Evolutionary conservation across 2,888 invertebrate species (phyloP).

Genomic region (Catocala nupta): DNA sequence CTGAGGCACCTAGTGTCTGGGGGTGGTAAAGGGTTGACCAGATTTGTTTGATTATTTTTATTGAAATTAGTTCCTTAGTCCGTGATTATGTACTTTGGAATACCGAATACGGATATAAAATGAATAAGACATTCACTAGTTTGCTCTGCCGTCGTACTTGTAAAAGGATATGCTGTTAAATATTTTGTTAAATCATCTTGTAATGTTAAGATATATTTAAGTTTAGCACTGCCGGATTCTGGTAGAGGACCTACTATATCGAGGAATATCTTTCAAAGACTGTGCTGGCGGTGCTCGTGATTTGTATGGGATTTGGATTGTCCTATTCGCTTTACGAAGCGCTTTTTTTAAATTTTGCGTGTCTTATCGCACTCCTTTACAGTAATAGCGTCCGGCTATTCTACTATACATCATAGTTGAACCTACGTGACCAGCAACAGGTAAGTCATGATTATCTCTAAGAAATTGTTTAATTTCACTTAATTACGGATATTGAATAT

Average conservation of each 20-base stretch:
- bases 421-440: no score
- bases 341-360: no score
- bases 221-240: constrained; percentile 27
- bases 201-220: constrained; percentile 38
- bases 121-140: constrained; percentile 28
- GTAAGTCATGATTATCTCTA: no score
- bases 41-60: constrained; percentile 2
- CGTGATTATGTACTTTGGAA: constrained; percentile 38
- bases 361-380: no score
- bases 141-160: constrained; percentile 33
- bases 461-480: no score
- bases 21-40: constrained; percentile 7
- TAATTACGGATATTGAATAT: no score
- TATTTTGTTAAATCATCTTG: constrained; percentile 41
- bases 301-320: no score
- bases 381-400: no score
- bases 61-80: constrained; percentile 37
- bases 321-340: no score
- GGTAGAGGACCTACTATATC: constrained; percentile 39
- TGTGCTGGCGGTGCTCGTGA: no score
- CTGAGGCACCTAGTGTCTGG: constrained; percentile 22
- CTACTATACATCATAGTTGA: no score
- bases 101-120: constrained; percentile 41
- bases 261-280: no score
- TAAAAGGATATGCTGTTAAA: constrained; percentile 23